phyloP scores from a whole-genome alignment of 2,888 invertebrate genomes.

The Nomada lathburiana region DNA sequence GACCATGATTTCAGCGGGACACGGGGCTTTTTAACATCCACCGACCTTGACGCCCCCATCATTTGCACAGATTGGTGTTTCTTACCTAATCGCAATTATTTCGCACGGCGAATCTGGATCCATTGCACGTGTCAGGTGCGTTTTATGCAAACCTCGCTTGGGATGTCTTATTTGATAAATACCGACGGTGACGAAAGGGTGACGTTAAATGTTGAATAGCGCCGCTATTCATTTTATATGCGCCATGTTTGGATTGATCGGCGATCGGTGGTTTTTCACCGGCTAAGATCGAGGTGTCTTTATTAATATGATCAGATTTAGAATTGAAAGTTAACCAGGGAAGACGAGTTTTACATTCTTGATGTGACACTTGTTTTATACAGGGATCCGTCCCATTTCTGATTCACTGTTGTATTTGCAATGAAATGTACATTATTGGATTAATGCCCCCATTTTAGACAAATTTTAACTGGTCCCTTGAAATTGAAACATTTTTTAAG shows the following conservation, averaged over 20 bases:
- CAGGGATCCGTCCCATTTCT: too few species aligned
- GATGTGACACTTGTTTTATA: too few species aligned
- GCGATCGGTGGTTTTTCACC: slow-evolving; percentile 8
- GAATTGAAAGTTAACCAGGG: not conserved
- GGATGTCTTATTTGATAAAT: slow-evolving; percentile 37
- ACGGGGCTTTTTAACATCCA: slow-evolving; percentile 57
- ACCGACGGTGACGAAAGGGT: slow-evolving; percentile 7
- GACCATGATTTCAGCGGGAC: slow-evolving; percentile 62
- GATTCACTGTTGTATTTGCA: too few species aligned
- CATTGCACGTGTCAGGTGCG: slow-evolving; percentile 24
- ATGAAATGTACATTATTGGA: too few species aligned
- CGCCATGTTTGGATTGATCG: not conserved
- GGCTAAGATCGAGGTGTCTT: not conserved
- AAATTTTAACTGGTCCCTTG: too few species aligned
- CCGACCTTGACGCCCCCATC: slow-evolving; percentile 70
- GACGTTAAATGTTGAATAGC: not conserved
- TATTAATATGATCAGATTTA: not conserved
- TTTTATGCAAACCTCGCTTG: slow-evolving; percentile 40
- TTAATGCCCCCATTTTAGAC: too few species aligned
- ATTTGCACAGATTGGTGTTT: slow-evolving; percentile 48
- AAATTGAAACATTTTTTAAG: too few species aligned
- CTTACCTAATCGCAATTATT: slow-evolving; percentile 67
- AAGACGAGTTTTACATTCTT: too few species aligned
- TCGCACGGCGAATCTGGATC: slow-evolving; percentile 50
- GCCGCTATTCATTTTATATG: too few species aligned